These are phyloP conservation scores for Cuniculus paca DNA, from an alignment of 2,797 vertebrate genomes.

Conservation along the genomic window DNA sequence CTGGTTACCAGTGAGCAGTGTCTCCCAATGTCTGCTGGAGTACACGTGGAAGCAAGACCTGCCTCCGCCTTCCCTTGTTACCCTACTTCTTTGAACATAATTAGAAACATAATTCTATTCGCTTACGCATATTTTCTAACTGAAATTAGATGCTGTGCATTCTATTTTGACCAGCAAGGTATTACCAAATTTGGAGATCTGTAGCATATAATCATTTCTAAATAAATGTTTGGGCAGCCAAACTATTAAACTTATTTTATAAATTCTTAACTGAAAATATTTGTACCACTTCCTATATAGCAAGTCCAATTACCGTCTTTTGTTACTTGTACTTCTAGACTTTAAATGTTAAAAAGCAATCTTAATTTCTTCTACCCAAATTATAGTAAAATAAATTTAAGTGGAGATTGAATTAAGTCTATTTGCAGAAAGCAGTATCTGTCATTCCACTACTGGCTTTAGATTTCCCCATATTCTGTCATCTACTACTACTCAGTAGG, in stretches of 20 bases:
- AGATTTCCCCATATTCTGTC: not conserved
- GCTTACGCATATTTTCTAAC: not conserved
- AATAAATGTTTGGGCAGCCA: not conserved
- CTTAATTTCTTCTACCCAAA: constrained; percentile 25
- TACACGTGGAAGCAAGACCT: too few relatives aligned
- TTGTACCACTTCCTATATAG: constrained; percentile 7
- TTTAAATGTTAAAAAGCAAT: constrained; percentile 1
- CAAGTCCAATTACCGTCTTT: constrained; percentile 15
- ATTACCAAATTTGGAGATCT: constrained; percentile 39
- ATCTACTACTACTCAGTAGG: not conserved
- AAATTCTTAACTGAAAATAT: constrained; percentile 33
- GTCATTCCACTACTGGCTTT: not conserved
- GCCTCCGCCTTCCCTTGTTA: too few relatives aligned
- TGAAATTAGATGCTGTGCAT: not conserved
- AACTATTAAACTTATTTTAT: not conserved
- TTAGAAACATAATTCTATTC: constrained; percentile 51
- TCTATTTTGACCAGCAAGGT: constrained; percentile 34
- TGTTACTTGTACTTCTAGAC: not conserved
- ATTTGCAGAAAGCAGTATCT: not conserved
- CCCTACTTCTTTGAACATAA: constrained; percentile 20
- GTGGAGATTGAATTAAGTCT: not conserved
- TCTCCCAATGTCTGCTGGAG: too few relatives aligned
- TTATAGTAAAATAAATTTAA: not conserved
- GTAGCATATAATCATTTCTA: not conserved
- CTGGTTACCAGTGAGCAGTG: too few relatives aligned